Conservation (phyloP, 1,140 invertebrate genomes). For the Nasonia longicornis region DNA sequence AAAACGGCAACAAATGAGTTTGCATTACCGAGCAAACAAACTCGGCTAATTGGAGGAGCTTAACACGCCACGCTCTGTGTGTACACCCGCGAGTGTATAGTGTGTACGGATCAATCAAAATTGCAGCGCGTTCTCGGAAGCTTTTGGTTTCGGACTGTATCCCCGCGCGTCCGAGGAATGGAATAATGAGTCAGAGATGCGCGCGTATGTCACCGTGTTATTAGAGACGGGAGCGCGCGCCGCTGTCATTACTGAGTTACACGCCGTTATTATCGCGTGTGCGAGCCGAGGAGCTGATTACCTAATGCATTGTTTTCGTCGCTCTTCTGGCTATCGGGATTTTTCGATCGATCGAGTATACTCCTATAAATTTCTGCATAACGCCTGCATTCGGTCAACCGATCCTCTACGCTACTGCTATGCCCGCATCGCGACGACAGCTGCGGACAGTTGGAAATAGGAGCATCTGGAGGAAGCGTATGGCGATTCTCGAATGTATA, state of each 20-base stretch:
- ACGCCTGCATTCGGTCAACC: too few species aligned
- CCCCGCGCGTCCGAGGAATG: too few species aligned
- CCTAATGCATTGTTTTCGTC: background rate
- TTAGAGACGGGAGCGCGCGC: too few species aligned
- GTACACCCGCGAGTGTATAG: background rate
- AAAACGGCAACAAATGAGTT: conserved; percentile 29
- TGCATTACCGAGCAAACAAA: conserved; percentile 32
- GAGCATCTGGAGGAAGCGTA: background rate
- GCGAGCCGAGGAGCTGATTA: too few species aligned
- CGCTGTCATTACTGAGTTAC: too few species aligned
- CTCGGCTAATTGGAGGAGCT: conserved; percentile 30
- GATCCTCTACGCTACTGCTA: too few species aligned
- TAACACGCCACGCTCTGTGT: background rate
- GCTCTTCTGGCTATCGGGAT: background rate
- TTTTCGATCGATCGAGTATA: background rate
- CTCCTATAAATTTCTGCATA: too few species aligned
- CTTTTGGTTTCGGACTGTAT: too few species aligned
- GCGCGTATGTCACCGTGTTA: too few species aligned
- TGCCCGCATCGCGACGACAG: background rate
- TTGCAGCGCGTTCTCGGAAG: background rate
- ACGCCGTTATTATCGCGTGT: too few species aligned
- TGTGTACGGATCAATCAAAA: conserved; percentile 1
- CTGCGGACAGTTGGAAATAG: background rate
- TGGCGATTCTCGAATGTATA: background rate
- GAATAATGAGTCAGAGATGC: too few species aligned